A percentile compares a stretch with the other conserved stretches of the same genome.
phyloP scores from a whole-genome alignment of 2,888 invertebrate species.

The Sarcophaga variegata region DNA sequence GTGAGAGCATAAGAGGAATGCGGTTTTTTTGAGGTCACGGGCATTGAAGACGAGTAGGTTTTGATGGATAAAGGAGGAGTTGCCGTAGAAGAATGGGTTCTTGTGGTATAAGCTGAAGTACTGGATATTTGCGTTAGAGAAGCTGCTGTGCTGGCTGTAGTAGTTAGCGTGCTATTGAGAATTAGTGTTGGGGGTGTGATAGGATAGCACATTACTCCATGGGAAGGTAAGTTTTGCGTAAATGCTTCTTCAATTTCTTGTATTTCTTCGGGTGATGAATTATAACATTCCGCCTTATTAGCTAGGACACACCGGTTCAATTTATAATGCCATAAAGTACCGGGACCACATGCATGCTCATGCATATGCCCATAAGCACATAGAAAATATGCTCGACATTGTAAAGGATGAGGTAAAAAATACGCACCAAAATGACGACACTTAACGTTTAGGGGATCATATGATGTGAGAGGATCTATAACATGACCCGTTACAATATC shows the following conservation, averaged over 20 bases:
- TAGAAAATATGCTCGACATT: constrained; percentile 77
- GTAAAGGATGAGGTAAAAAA: constrained; percentile 79
- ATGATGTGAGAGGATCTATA: constrained; percentile 75
- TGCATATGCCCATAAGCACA: constrained; percentile 79
- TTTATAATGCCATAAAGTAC: constrained; percentile 77
- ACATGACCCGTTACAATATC: constrained; percentile 73
- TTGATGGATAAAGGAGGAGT: background rate
- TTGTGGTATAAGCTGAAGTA: constrained; percentile 10
- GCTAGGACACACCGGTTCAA: constrained; percentile 74
- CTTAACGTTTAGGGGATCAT: constrained; percentile 75
- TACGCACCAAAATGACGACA: constrained; percentile 79
- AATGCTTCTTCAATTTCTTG: constrained; percentile 1
- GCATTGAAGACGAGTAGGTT: too few relatives aligned
- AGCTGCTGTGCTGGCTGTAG: background rate
- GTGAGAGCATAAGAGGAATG: constrained; percentile 28
- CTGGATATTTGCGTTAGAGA: constrained; percentile 37
- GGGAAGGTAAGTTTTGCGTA: background rate
- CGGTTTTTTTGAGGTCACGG: constrained; percentile 14
- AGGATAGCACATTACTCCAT: constrained; percentile 9
- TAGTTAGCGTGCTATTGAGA: background rate
- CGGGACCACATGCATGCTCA: constrained; percentile 77
- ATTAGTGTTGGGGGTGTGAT: background rate
- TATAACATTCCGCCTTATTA: constrained; percentile 74
- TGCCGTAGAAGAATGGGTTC: background rate
- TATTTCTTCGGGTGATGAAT: constrained; percentile 29